Base-by-base conservation (phyloP, 2,113 vertebrate genomes). In the Onychostruthus taczanowskii region DNA sequence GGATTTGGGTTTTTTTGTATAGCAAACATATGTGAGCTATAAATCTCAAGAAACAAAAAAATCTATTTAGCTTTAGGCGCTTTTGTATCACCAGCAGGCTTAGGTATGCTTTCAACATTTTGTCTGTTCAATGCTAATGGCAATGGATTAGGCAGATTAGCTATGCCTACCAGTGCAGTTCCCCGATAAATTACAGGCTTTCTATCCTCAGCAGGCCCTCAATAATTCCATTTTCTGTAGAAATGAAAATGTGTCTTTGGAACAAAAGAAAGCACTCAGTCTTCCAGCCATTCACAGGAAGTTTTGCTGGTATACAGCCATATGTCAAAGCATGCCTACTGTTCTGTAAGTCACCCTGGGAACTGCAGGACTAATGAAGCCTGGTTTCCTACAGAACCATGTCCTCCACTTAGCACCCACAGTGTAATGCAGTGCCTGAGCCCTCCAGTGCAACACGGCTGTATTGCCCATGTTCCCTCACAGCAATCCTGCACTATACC, bases 41-140 rank as follows among this genome's bases (percentile, higher is more conserved):
- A 95, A 89, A 95, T 91, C 94, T 95, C 90, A 76, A 84, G 84
- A 93, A 96, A 85, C 80, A 90, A 87, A 90, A 64, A 62, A 69
- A 46, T 28, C 27, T 90, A 2, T 87, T 89, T 82, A 88, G 79
- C 84, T 86, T 52, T 68, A 81, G 79, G 76, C 6, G 0, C 52
- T 94, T 88, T 64, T 46, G 26, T 47, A 70, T 93, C 93, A 95
- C 39, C 70, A 92, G 59, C 33, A 58, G 59, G 39, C 37, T 79
- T 94, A 62, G 55, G 78, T 77, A 74, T 50, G 37, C 68, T 83
- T 95, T 90, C 78, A 93, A 14, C 63, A 59, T 88, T 93, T 79
- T 90, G 50, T 55, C 90, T 93, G 61, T 63, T 74, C 85, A 84
- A 24, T 74, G 55, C 59, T 85, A 91, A 83, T 74, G 52, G 43